Conservation (phyloP, 2,888 invertebrate genomes). For the Imbricaverruca yamaguchii region DNA sequence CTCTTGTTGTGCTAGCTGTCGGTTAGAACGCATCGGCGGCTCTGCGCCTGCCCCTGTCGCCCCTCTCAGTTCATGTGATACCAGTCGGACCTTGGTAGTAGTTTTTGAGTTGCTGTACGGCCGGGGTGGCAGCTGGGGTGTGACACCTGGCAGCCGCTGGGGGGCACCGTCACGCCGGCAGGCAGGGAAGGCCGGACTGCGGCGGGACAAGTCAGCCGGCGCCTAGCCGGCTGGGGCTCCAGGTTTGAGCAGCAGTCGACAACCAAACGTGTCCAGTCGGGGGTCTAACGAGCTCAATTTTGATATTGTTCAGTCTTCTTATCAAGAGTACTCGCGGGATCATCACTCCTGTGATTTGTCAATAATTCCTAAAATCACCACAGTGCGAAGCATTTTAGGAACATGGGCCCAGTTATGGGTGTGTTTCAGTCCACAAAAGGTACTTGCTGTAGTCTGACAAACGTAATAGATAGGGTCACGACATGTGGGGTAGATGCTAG, state of each 20-base stretch:
- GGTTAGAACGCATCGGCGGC: too few relatives aligned
- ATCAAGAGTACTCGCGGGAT: background rate
- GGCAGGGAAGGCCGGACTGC: background rate
- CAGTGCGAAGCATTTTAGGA: too few relatives aligned
- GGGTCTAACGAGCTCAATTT: background rate
- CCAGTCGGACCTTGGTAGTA: background rate
- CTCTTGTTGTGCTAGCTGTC: background rate
- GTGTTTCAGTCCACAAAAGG: too few relatives aligned
- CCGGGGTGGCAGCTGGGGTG: background rate
- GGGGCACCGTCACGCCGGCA: too few relatives aligned
- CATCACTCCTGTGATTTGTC: background rate
- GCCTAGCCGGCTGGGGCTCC: constrained; percentile 1
- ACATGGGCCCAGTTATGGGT: too few relatives aligned
- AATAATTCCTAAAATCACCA: too few relatives aligned
- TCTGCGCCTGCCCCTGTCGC: too few relatives aligned
- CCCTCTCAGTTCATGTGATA: background rate
- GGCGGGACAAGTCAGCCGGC: background rate
- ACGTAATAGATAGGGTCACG: too few relatives aligned
- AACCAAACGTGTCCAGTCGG: background rate
- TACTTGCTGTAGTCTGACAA: too few relatives aligned
- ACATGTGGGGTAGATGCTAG: too few relatives aligned
- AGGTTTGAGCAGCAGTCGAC: background rate
- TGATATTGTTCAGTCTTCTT: background rate
- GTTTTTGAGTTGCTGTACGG: too few relatives aligned
- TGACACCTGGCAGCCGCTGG: background rate